These are phyloP conservation scores for Drosophila guanche DNA, from an alignment of 1,140 invertebrate species.

Conservation along the genomic window DNA sequence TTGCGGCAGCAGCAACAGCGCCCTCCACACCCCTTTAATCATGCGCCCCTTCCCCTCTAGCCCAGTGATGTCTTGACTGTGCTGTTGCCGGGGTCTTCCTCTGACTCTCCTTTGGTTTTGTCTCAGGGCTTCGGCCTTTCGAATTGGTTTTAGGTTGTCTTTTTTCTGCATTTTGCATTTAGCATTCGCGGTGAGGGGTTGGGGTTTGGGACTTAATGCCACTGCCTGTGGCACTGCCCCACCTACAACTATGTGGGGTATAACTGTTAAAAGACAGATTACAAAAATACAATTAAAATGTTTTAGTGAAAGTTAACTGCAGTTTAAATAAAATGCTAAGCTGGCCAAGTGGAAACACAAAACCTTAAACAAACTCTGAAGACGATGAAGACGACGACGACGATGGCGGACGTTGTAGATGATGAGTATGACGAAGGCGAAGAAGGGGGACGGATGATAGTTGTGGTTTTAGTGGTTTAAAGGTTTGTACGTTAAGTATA, in stretches of 20 bases:
- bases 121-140: constrained; percentile 21
- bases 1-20: constrained; percentile 44
- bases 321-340: constrained; percentile 81
- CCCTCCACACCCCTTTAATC: constrained; percentile 28
- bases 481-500: constrained; percentile 77
- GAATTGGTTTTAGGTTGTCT: constrained; percentile 5
- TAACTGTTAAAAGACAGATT: constrained; percentile 78
- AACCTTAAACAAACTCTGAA: constrained; percentile 15
- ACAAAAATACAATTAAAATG: constrained; percentile 82
- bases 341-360: constrained; percentile 53
- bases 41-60: constrained; percentile 23
- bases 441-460: constrained; percentile 9
- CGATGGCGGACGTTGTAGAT: not conserved
- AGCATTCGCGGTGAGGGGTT: no score
- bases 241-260: constrained; percentile 35
- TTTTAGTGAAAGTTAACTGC: constrained; percentile 81
- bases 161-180: no score
- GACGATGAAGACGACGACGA: no score
- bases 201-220: no score
- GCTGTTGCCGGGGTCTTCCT: constrained; percentile 1
- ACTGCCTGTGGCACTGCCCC: not conserved
- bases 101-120: constrained; percentile 2
- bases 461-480: constrained; percentile 77
- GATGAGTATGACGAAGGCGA: constrained; percentile 15
- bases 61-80: constrained; percentile 5